Conservation (phyloP, 1,140 invertebrate genomes). For the Drosophila persimilis region DNA sequence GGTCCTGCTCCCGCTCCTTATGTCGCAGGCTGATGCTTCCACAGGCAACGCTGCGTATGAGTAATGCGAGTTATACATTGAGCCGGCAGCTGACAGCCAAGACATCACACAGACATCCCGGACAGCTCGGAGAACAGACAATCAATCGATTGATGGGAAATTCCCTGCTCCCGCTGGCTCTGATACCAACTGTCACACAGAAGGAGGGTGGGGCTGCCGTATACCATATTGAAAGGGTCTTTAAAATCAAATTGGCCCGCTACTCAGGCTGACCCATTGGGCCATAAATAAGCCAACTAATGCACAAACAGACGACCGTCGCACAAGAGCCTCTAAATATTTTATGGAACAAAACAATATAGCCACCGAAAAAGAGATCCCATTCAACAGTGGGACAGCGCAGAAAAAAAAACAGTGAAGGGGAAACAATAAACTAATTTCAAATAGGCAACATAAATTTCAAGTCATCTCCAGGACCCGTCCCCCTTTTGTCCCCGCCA, state of each 20-base stretch:
- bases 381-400: not conserved
- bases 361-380: too few relatives aligned
- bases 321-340: constrained; percentile 22
- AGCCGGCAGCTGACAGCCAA: constrained; percentile 2
- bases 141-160: constrained; percentile 26
- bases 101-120: too few relatives aligned
- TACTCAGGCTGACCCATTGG: constrained; percentile 3
- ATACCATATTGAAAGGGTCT: not conserved
- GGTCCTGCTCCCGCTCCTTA: too few relatives aligned
- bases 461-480: constrained; percentile 4
- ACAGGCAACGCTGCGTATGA: constrained; percentile 55
- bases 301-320: constrained; percentile 11
- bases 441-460: constrained; percentile 67
- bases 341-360: constrained; percentile 12
- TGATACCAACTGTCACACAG: too few relatives aligned
- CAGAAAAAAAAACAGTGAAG: constrained; percentile 12
- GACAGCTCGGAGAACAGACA: constrained; percentile 2
- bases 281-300: constrained; percentile 40
- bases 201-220: too few relatives aligned
- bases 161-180: not conserved
- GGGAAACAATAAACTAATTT: constrained; percentile 75
- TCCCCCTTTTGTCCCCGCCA: not conserved
- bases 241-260: constrained; percentile 31
- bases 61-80: constrained; percentile 20
- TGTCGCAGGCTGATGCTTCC: too few relatives aligned